Percentiles rank a stretch among this genome's conserved stretches.
Conservation (phyloP, 2,888 invertebrate genomes). For the Acleris literana region DNA sequence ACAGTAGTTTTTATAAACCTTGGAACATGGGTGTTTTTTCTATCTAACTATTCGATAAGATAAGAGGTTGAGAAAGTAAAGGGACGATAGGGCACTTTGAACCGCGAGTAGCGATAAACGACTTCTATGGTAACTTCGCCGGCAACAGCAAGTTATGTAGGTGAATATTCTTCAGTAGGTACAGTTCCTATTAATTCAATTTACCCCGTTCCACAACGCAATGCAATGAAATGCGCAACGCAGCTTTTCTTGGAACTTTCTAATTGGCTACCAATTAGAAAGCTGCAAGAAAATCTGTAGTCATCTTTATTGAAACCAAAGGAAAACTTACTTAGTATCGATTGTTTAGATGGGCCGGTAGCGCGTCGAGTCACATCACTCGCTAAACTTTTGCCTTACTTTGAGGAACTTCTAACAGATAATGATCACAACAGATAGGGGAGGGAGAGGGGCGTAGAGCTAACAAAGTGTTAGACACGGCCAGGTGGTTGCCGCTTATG, state of each 20-base stretch:
- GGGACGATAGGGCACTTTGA: too few species aligned
- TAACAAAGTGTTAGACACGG: constrained; percentile 58
- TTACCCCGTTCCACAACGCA: not conserved
- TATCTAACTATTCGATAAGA: too few species aligned
- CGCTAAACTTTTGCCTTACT: constrained; percentile 27
- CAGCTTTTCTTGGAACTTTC: too few species aligned
- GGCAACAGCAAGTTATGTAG: too few species aligned
- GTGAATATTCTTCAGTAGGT: too few species aligned
- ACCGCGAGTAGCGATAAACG: too few species aligned
- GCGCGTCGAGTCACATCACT: constrained; percentile 30
- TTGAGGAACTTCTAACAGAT: constrained; percentile 39
- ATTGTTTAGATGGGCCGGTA: constrained; percentile 28
- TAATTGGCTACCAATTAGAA: constrained; percentile 6
- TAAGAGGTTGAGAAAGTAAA: too few species aligned
- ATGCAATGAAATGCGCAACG: not conserved
- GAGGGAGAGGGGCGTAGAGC: constrained; percentile 43
- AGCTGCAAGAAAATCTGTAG: constrained; percentile 1
- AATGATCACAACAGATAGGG: constrained; percentile 37
- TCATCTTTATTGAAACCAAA: constrained; percentile 6
- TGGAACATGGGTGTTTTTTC: too few species aligned
- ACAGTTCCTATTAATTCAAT: too few species aligned
- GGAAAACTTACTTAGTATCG: constrained; percentile 14
- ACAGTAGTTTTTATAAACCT: too few species aligned
- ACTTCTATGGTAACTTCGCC: too few species aligned
- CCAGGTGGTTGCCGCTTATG: constrained; percentile 43